Conservation (phyloP, 2,113 vertebrate species). For the Gallinago paraguaiae region DNA sequence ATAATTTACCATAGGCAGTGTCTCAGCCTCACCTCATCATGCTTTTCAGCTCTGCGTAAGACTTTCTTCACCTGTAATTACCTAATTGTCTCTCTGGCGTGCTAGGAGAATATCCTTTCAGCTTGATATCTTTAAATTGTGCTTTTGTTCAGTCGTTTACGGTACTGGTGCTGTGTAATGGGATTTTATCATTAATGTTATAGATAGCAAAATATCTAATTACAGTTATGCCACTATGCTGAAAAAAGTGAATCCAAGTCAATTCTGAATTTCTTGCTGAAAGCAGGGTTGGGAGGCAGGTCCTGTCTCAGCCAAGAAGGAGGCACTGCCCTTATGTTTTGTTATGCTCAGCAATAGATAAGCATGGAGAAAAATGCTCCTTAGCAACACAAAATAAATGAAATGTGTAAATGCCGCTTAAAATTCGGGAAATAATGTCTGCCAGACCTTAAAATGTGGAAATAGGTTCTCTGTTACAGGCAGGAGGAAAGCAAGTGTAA, state of each 20-base stretch:
- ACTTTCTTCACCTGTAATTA: neutral
- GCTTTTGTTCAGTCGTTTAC: neutral
- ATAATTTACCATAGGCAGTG: neutral
- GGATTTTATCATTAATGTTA: neutral
- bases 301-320: neutral
- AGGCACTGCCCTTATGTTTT: neutral
- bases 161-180: neutral
- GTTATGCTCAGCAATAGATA: neutral
- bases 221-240: neutral
- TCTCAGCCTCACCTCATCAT: neutral
- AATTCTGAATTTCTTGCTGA: neutral
- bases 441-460: neutral
- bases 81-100: neutral
- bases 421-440: neutral
- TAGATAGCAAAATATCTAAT: neutral
- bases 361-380: neutral
- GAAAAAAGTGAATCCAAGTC: neutral
- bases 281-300: neutral
- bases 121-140: neutral
- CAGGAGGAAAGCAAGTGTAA: neutral
- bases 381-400: slow-evolving; percentile 23
- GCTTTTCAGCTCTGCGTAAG: neutral
- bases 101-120: neutral
- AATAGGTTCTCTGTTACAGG: neutral
- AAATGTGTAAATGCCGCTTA: neutral